Evolutionary conservation across 2,797 vertebrate genomes (phyloP), one percentile per base, ranked within the genome.

Genomic region (Knipowitschia caucasica): DNA sequence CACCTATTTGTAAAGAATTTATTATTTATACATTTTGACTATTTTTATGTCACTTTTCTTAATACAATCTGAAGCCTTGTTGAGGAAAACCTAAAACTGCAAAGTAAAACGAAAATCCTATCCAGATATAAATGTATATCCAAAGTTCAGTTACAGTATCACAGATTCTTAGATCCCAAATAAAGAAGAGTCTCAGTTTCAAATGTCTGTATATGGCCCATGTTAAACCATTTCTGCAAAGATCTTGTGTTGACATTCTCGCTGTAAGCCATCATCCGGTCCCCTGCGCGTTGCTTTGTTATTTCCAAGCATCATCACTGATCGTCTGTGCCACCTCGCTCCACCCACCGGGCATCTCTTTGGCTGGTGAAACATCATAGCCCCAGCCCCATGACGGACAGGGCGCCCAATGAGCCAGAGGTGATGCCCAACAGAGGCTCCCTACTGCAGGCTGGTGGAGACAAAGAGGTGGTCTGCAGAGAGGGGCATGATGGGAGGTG

Each of bases 341-440:
- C 17, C 8, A 55, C 74, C 81, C 64, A 46, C 14, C 2, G 61
- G 75, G 71, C 74, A 44, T 51, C 62, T 18, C 34, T 45, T 56
- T 53, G 59, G 31, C n/a, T 56, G 57, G 62, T 53, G 76, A 73
- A 62, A 67, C 71, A 69, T 71, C 15, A 27, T 50, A 65, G 63
- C 56, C 53, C 30, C 24, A 55, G 60, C 45, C 12, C 50, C 76
- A 56, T 23, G 78, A 72, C 53, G 3, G 45, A 56, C 73, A 64
- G 64, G 61, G 70, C 69, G 7, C 56, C 72, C 77, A 89, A 46
- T 17, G 60, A 44, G 84, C 80, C 77, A 73, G 77, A 23, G 70
- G 81, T 65, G 69, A 69, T 14, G 77, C 82, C 72, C 62, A 68
- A 66, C 60, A 68, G 70, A 59, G 73, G 75, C 73, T 78, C 52